Conservation (phyloP, 1,140 invertebrate species). For the Caligus rogercresseyi region DNA sequence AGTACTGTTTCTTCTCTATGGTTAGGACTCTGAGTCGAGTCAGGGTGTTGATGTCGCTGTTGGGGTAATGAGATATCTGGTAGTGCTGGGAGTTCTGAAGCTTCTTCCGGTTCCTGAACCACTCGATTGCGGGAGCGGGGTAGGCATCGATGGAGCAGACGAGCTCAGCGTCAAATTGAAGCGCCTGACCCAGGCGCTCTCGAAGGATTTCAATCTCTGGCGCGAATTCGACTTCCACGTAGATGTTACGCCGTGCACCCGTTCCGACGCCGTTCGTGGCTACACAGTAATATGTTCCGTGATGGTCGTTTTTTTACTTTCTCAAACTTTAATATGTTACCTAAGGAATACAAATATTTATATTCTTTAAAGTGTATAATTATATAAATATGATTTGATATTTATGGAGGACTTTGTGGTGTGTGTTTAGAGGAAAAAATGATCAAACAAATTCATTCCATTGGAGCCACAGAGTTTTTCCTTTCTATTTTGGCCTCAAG, state of each 20-base stretch:
- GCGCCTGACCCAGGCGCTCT: slow-evolving; percentile 48
- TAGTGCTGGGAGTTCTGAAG: slow-evolving; percentile 76
- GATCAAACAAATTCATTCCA: no score
- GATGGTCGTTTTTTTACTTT: slow-evolving; percentile 62
- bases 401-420: no score
- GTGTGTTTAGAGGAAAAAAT: no score
- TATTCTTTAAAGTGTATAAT: no score
- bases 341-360: slow-evolving; percentile 34
- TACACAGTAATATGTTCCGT: slow-evolving; percentile 81
- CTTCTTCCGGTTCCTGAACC: slow-evolving; percentile 47
- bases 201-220: slow-evolving; percentile 59
- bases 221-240: slow-evolving; percentile 48
- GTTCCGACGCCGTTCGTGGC: slow-evolving; percentile 73
- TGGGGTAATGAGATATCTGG: slow-evolving; percentile 68
- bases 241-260: slow-evolving; percentile 63
- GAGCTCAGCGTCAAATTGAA: slow-evolving; percentile 79
- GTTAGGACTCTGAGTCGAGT: slow-evolving; percentile 70
- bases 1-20: slow-evolving; percentile 74
- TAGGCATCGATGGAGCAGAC: slow-evolving; percentile 82
- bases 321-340: slow-evolving; percentile 59
- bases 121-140: slow-evolving; percentile 65
- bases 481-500: no score
- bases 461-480: no score
- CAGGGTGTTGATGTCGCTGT: slow-evolving; percentile 71
- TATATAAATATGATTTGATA: no score